Evolutionary conservation across 2,888 invertebrate species (phyloP).

Genomic region (Phytoseiulus persimilis): DNA sequence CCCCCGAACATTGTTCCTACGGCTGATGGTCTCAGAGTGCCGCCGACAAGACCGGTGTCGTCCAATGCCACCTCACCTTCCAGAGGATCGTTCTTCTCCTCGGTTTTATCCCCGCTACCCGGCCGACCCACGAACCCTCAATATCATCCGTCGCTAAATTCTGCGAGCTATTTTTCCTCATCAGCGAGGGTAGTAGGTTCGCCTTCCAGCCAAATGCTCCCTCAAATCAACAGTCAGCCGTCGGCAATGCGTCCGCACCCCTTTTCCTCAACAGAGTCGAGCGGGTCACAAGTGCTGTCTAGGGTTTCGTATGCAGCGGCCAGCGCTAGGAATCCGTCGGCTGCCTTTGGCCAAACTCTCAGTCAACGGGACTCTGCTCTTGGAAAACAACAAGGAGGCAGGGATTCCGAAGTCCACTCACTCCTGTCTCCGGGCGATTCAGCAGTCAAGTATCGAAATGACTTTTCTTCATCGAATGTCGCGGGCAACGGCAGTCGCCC

Average conservation of each 20-base stretch:
- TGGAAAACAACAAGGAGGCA: neutral
- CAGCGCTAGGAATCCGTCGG: neutral
- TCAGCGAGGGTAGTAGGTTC: neutral
- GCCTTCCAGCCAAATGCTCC: neutral
- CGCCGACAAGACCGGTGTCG: no score
- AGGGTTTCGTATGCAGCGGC: neutral
- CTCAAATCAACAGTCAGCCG: neutral
- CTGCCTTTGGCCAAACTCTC: neutral
- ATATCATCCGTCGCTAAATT: neutral
- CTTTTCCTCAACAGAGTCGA: neutral
- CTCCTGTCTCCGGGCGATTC: neutral
- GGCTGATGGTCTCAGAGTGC: no score
- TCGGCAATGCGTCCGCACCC: neutral
- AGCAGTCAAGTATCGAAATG: neutral
- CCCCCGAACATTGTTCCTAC: no score
- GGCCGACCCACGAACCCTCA: neutral
- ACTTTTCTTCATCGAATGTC: neutral
- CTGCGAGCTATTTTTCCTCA: neutral
- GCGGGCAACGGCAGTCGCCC: neutral
- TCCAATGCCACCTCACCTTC: neutral
- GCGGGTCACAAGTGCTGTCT: neutral
- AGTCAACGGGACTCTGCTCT: neutral
- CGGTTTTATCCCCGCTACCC: neutral
- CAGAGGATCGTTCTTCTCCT: neutral
- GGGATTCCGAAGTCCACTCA: neutral